Evolutionary conservation across 2,888 invertebrate genomes (phyloP).

Genomic region (Tyria jacobaeae): DNA sequence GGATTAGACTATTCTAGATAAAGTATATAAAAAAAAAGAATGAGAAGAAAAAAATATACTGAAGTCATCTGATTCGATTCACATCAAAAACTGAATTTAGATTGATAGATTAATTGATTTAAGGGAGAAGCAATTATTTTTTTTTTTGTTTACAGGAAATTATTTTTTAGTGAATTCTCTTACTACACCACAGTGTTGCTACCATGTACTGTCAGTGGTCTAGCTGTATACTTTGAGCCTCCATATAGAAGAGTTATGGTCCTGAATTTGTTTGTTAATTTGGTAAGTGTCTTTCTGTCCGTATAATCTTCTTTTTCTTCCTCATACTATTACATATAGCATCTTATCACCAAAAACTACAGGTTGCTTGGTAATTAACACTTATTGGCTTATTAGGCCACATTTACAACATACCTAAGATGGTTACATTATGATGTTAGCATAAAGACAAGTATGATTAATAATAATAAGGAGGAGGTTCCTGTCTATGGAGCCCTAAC

Average conservation of each 20-base stretch:
- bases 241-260: conserved; percentile 81
- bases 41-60: no score
- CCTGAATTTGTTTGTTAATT: conserved; percentile 80
- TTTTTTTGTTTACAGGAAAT: conserved; percentile 70
- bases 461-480: no score
- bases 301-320: background rate
- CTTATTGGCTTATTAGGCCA: background rate
- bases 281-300: conserved; percentile 70
- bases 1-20: no score
- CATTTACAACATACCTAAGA: background rate
- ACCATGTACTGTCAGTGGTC: conserved; percentile 79
- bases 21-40: no score
- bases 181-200: conserved; percentile 80
- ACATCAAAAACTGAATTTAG: no score
- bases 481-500: no score
- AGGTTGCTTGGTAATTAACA: background rate
- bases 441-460: no score
- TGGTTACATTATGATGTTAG: background rate
- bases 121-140: background rate
- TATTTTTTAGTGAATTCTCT: conserved; percentile 80
- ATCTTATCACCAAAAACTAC: background rate
- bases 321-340: no score
- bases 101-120: background rate
- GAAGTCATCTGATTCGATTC: no score
- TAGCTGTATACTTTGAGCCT: conserved; percentile 81